Percentiles rank a stretch among this genome's conserved stretches.
Conservation (phyloP, 2,113 vertebrate genomes). For the Corapipo altera region DNA sequence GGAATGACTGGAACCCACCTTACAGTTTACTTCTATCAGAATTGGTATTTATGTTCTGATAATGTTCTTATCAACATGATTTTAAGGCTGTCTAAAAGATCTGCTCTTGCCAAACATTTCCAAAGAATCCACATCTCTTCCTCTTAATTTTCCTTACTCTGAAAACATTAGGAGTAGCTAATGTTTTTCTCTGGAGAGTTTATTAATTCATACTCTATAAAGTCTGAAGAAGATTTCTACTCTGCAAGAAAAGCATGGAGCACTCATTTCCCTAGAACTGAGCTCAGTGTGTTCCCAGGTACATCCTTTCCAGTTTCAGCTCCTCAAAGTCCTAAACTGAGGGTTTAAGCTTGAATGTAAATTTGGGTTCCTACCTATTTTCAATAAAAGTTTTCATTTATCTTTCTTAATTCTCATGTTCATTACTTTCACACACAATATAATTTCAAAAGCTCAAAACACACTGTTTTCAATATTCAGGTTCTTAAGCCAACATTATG, state of each 20-base stretch:
- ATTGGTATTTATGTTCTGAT: not conserved
- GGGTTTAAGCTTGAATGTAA: not conserved
- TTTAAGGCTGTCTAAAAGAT: not conserved
- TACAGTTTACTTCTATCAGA: not conserved
- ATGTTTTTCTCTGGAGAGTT: not conserved
- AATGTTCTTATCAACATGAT: not conserved
- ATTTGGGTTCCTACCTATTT: not conserved
- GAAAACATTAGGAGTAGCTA: not conserved
- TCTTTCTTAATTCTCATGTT: not conserved
- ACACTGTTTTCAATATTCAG: not conserved
- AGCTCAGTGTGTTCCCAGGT: not conserved
- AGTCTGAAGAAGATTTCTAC: not conserved
- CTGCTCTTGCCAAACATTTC: not conserved
- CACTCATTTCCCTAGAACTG: not conserved
- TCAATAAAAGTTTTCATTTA: not conserved
- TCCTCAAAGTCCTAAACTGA: not conserved
- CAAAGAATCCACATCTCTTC: not conserved
- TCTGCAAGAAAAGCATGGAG: not conserved
- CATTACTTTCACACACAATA: not conserved
- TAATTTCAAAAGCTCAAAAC: not conserved
- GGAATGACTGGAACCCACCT: not conserved
- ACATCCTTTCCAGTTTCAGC: not conserved
- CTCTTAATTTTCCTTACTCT: not conserved
- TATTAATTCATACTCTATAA: not conserved
- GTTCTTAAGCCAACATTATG: not conserved